Percentiles rank a stretch among this genome's conserved stretches.
Conservation (phyloP, 2,888 invertebrate genomes). For the Caenorhabditis virilis region DNA sequence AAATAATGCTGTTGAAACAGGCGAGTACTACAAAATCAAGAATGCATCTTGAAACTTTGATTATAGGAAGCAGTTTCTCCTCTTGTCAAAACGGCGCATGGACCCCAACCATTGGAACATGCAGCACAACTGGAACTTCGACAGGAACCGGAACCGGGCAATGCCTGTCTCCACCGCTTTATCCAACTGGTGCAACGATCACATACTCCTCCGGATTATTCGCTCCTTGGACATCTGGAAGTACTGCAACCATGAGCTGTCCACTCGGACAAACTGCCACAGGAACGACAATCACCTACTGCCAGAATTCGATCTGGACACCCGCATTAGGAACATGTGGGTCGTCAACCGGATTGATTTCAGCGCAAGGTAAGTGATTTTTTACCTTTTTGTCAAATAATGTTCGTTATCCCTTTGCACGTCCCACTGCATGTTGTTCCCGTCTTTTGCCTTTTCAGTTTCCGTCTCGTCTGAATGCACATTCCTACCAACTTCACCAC, state of each 20-base stretch:
- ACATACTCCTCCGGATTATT: conserved; percentile 34
- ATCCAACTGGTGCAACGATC: conserved; percentile 31
- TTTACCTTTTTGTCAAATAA: not conserved
- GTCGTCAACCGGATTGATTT: not conserved
- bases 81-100: conserved; percentile 33
- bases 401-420: conserved; percentile 9
- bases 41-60: too few species aligned
- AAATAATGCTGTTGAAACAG: conserved; percentile 11
- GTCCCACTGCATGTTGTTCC: not conserved
- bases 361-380: not conserved
- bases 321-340: conserved; percentile 37
- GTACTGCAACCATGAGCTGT: conserved; percentile 34
- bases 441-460: not conserved
- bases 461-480: conserved; percentile 12
- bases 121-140: conserved; percentile 5
- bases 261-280: conserved; percentile 25
- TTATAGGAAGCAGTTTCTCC: conserved; percentile 11
- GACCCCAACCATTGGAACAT: conserved; percentile 33
- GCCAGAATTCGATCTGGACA: conserved; percentile 33
- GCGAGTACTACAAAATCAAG: not conserved
- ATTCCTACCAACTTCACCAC: conserved; percentile 19
- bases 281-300: conserved; percentile 31
- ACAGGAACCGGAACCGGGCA: conserved; percentile 9
- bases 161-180: conserved; percentile 32
- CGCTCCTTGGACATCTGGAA: conserved; percentile 35